phyloP scores from a whole-genome alignment of 2,113 vertebrate genomes.

The Oreotrochilus melanogaster region DNA sequence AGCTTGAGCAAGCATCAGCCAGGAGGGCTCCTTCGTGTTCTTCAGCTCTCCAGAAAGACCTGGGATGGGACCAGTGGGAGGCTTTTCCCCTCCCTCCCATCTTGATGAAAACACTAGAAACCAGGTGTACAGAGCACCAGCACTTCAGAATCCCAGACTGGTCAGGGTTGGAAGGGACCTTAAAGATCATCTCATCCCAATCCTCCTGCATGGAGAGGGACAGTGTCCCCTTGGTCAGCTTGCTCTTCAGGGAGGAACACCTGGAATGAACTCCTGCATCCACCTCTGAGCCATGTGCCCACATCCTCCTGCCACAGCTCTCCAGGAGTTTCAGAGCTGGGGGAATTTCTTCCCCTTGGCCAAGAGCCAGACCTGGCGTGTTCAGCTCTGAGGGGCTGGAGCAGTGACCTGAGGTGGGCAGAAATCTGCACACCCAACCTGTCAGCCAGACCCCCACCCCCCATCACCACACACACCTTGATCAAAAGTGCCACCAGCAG shows the following conservation, averaged over 20 bases:
- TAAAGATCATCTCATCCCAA: too few relatives aligned
- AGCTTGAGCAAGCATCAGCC: not conserved
- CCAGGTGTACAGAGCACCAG: not conserved
- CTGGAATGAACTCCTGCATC: not conserved
- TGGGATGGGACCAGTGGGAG: not conserved
- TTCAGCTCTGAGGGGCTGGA: not conserved
- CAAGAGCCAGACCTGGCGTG: not conserved
- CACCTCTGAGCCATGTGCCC: not conserved
- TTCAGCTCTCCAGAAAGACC: not conserved
- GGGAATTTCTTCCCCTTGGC: not conserved
- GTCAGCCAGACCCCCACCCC: not conserved
- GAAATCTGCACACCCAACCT: not conserved
- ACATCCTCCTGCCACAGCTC: not conserved
- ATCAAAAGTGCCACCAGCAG: not conserved
- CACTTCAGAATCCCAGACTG: too few relatives aligned
- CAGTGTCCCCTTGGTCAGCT: too few relatives aligned
- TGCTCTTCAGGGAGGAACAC: not conserved
- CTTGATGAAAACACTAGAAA: not conserved
- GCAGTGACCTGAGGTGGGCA: not conserved
- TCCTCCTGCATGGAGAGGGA: too few relatives aligned
- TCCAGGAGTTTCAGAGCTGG: not conserved
- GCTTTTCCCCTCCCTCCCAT: not conserved
- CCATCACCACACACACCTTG: not conserved
- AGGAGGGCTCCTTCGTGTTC: not conserved
- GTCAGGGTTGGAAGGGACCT: too few relatives aligned